A percentile compares a stretch with the other conserved stretches of the same genome.
These are phyloP conservation scores for Trissolcus basalis DNA, from an alignment of 1,140 invertebrate genomes.

Conservation along the genomic window DNA sequence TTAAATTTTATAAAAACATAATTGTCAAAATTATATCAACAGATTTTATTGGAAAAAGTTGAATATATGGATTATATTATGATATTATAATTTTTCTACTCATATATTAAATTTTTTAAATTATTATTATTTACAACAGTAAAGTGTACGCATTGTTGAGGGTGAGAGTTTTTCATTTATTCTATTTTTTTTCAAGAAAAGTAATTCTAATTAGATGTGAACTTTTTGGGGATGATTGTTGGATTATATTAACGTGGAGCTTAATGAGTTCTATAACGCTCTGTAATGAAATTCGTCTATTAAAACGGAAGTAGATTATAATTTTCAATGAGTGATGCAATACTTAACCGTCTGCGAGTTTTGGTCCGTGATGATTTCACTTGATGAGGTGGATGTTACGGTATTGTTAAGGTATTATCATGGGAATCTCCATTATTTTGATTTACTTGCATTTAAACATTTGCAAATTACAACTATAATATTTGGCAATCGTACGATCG, in stretches of 20 bases:
- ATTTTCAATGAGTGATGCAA: slow-evolving; percentile 63
- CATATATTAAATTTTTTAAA: too few species aligned
- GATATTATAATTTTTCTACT: too few species aligned
- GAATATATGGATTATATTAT: too few species aligned
- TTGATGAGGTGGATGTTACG: slow-evolving; percentile 67
- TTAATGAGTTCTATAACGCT: slow-evolving; percentile 73
- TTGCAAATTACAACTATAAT: slow-evolving; percentile 63
- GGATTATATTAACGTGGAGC: slow-evolving; percentile 64
- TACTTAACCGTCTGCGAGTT: slow-evolving; percentile 69
- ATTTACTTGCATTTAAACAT: slow-evolving; percentile 55
- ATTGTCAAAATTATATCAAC: too few species aligned
- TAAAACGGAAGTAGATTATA: slow-evolving; percentile 71
- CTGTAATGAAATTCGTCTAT: slow-evolving; percentile 70
- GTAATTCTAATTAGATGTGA: slow-evolving; percentile 19
- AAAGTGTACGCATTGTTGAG: too few species aligned
- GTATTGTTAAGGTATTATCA: slow-evolving; percentile 67
- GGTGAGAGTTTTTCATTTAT: too few species aligned
- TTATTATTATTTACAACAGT: too few species aligned
- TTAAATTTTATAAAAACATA: too few species aligned
- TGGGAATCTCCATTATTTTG: slow-evolving; percentile 62
- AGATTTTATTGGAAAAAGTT: too few species aligned
- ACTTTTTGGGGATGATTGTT: slow-evolving; percentile 61
- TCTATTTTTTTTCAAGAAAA: slow-evolving; percentile 4
- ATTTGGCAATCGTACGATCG: too few species aligned
- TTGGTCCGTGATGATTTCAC: slow-evolving; percentile 68